These are phyloP conservation scores for Hirtodrosophila alboralis DNA, from an alignment of 2,888 invertebrate genomes.

Conservation along the genomic window DNA sequence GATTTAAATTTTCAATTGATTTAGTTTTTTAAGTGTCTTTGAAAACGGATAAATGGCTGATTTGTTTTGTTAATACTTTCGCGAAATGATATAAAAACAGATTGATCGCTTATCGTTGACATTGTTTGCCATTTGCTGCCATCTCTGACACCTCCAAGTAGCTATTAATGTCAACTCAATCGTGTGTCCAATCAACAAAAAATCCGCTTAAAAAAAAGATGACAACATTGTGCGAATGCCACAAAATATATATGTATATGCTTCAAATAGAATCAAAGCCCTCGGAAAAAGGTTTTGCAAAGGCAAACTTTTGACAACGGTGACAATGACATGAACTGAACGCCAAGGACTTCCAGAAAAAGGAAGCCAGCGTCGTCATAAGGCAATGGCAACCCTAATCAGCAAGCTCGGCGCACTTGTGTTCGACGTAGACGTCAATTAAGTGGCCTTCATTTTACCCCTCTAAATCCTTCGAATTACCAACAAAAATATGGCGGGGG, in stretches of 20 bases:
- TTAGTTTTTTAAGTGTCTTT: no score
- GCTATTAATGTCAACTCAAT: constrained; percentile 75
- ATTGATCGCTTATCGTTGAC: constrained; percentile 41
- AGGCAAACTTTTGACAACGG: constrained; percentile 67
- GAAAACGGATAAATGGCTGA: no score
- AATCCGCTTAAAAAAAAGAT: constrained; percentile 48
- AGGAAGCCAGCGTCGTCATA: constrained; percentile 4
- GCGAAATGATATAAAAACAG: background rate
- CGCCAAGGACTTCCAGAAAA: constrained; percentile 10
- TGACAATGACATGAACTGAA: constrained; percentile 66
- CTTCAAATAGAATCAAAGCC: constrained; percentile 23
- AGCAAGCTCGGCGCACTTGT: constrained; percentile 69
- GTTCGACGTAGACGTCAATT: constrained; percentile 77
- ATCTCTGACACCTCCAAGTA: constrained; percentile 58
- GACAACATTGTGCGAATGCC: constrained; percentile 54
- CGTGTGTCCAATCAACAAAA: constrained; percentile 52
- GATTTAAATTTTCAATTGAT: no score
- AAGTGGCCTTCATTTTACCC: constrained; percentile 47
- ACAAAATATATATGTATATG: constrained; percentile 48
- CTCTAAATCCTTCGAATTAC: constrained; percentile 5
- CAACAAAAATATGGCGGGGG: constrained; percentile 1
- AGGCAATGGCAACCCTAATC: constrained; percentile 69
- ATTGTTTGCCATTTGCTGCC: constrained; percentile 67
- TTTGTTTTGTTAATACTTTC: background rate
- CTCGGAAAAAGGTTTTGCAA: constrained; percentile 49